Evolutionary conservation across 2,888 invertebrate genomes (phyloP), one percentile per base, ranked within the genome.

Genomic region (Synergus umbraculus): DNA sequence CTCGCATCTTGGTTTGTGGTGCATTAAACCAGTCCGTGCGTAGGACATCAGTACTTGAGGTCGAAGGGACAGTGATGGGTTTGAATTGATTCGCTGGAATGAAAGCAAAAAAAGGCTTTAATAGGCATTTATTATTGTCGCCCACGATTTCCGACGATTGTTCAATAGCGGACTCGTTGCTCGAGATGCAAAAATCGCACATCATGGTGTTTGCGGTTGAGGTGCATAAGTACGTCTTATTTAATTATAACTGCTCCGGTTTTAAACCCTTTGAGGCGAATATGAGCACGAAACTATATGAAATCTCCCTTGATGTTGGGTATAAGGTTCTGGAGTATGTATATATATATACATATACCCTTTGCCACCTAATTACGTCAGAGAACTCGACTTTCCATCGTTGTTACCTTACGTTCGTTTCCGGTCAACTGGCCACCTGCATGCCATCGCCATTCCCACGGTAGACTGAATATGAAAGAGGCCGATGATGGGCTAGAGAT

Each of bases 1-100:
- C 29, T 22, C 18, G 66, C 44, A 44, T 66, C 44, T 44, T 66
- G 22, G 29, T 73, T 73, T 37, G 43, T 46, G 10, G 12, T 69
- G 7, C 29, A 49, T 69, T 49, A 69, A 69, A 49, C 46, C 69
- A 18, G 29, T 18, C 22, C 37, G 5, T 0, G 37, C 37, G 2
- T 18, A n/a, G 43, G 44, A 43, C 43, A 43, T 41, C 10, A 41
- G 43, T 12, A n/a, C 8, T 9, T 22, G 44, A 37, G 49, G 69
- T 73, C 54, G 10, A 73, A 54, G 49, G 49, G 54, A 29, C 54
- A 69, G 29, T 49, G 46, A 73, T 54, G 69, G n/a, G 37, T 9
- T 29, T 73, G 49, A 73, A 73, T 73, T 73, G 69, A 73, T 73
- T 73, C 69, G 69, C 49, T 54, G 15, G 49, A 73, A 73, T 73